A percentile compares a stretch with the other conserved stretches of the same genome.
These are phyloP conservation scores for Clitarchus hookeri DNA, from an alignment of 2,888 invertebrate genomes.

Conservation along the genomic window DNA sequence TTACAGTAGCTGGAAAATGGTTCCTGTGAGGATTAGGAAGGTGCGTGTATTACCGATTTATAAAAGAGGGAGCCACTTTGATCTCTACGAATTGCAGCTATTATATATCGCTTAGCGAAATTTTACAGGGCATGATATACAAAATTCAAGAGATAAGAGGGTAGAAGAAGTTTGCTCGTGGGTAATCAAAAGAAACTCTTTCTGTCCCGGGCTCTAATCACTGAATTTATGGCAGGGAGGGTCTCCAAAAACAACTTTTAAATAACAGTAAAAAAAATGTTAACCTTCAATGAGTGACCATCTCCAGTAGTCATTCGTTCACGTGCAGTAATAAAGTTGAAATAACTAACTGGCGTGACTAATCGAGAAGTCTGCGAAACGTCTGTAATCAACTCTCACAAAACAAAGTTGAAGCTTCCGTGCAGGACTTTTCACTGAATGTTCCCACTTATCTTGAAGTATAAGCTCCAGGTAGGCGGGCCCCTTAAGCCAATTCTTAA, in stretches of 20 bases:
- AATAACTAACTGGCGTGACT: neutral
- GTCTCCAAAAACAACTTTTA: neutral
- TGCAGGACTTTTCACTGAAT: neutral
- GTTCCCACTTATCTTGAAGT: too few relatives aligned
- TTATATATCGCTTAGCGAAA: slow-evolving; percentile 14
- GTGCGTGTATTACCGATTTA: neutral
- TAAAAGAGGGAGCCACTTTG: neutral
- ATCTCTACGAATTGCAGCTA: neutral
- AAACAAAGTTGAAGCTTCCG: neutral
- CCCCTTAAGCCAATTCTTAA: too few relatives aligned
- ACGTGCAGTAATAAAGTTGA: neutral
- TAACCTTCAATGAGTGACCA: neutral
- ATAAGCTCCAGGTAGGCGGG: too few relatives aligned
- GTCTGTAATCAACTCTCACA: neutral
- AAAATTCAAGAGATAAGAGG: neutral
- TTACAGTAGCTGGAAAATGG: neutral
- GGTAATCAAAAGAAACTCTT: neutral
- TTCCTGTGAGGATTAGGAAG: neutral
- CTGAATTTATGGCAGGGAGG: neutral
- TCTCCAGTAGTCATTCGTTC: neutral
- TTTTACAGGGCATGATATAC: neutral
- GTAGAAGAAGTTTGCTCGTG: neutral
- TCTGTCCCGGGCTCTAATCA: neutral
- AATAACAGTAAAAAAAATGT: too few relatives aligned
- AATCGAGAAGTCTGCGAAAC: neutral